Conservation (phyloP, 2,113 vertebrate genomes). For the Bos taurus region ARS-UCD2.0 NC_037333.1:52887001-52887500, state of each 20-base stretch:
- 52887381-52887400: background rate
- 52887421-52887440: background rate
- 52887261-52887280: background rate
- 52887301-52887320: background rate
- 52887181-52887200: background rate
- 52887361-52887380: background rate
- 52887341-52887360: background rate
- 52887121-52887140: background rate
- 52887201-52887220: background rate
- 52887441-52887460: background rate
- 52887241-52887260: background rate
- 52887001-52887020: background rate
- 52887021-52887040: background rate
- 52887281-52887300: background rate
- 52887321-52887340: background rate
- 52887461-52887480: background rate
- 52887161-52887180: background rate
- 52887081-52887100: rapidly evolving
- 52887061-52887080: background rate
- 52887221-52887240: background rate
- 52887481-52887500: background rate
- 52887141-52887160: background rate
- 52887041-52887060: background rate
- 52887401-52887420: background rate
- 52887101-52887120: background rate